Conservation (phyloP, 2,888 invertebrate species). For the Xiphydria camelus region DNA sequence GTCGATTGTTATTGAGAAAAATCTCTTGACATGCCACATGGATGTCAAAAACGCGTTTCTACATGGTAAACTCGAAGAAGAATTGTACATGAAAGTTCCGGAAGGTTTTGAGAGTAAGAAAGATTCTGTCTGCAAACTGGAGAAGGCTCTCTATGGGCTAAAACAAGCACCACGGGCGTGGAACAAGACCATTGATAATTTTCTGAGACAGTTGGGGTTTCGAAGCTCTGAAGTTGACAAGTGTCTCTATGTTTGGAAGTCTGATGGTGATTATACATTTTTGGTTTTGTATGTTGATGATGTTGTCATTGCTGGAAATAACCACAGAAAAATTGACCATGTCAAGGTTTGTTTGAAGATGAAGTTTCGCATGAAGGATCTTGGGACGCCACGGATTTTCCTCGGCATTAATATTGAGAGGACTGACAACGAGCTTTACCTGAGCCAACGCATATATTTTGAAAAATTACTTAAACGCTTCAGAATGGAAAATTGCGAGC, state of each 20-base stretch:
- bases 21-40: slow-evolving; percentile 18
- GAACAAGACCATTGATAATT: neutral
- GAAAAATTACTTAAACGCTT: too few relatives aligned
- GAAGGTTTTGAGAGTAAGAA: too few relatives aligned
- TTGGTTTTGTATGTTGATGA: slow-evolving; percentile 18
- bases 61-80: slow-evolving; percentile 27
- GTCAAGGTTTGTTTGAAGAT: slow-evolving; percentile 2
- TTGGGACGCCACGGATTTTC: slow-evolving; percentile 4
- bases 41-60: slow-evolving; percentile 37
- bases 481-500: too few relatives aligned
- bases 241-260: slow-evolving; percentile 12
- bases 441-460: too few relatives aligned
- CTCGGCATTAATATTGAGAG: slow-evolving; percentile 11
- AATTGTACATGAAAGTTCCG: slow-evolving; percentile 35
- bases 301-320: slow-evolving; percentile 10
- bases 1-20: slow-evolving; percentile 11
- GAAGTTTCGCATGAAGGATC: slow-evolving; percentile 10
- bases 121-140: too few relatives aligned
- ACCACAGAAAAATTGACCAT: neutral
- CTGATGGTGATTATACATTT: neutral
- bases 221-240: slow-evolving; percentile 7
- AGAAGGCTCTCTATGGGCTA: too few relatives aligned
- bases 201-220: neutral
- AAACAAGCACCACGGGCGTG: slow-evolving; percentile 7
- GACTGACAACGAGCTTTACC: too few relatives aligned